phyloP scores from a whole-genome alignment of 2,113 vertebrate genomes.

The Urocolius indicus region DNA sequence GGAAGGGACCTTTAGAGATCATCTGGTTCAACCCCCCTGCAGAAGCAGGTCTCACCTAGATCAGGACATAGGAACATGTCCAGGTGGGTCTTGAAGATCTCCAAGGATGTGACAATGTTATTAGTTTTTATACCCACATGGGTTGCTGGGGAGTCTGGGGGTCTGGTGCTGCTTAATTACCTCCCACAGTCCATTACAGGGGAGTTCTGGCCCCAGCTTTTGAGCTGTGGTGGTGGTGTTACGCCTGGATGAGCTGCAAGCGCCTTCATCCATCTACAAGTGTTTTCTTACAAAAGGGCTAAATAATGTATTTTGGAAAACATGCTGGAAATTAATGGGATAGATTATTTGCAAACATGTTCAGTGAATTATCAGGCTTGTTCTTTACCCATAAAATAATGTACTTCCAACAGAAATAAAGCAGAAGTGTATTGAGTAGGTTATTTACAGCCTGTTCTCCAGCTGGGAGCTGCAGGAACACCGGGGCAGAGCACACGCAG shows the following conservation, averaged over 20 bases:
- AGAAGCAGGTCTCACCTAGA: too few relatives aligned
- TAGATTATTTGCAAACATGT: slow-evolving; percentile 65
- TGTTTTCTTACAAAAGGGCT: background rate
- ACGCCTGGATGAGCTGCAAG: background rate
- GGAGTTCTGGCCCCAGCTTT: background rate
- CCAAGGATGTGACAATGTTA: background rate
- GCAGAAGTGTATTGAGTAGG: background rate
- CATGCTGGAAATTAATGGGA: slow-evolving; percentile 59
- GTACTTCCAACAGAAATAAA: background rate
- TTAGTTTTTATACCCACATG: background rate
- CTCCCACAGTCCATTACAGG: background rate
- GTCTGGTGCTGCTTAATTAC: background rate
- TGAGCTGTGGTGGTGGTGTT: background rate
- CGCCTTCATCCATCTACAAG: background rate
- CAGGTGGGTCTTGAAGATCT: too few relatives aligned
- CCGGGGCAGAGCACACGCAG: fast-evolving
- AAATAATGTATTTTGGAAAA: slow-evolving; percentile 53
- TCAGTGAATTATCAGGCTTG: slow-evolving; percentile 60
- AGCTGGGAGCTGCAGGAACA: background rate
- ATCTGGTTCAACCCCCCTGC: too few relatives aligned
- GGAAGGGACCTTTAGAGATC: too few relatives aligned
- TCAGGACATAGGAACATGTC: too few relatives aligned
- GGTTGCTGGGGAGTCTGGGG: background rate
- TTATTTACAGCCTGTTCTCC: slow-evolving; percentile 34
- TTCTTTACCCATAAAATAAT: slow-evolving; percentile 33